A percentile compares a stretch with the other conserved stretches of the same genome.
These are phyloP conservation scores for Zoanthus sociatus DNA, from an alignment of 92 coral and sea anemone genomes.

Conservation along the genomic window DNA sequence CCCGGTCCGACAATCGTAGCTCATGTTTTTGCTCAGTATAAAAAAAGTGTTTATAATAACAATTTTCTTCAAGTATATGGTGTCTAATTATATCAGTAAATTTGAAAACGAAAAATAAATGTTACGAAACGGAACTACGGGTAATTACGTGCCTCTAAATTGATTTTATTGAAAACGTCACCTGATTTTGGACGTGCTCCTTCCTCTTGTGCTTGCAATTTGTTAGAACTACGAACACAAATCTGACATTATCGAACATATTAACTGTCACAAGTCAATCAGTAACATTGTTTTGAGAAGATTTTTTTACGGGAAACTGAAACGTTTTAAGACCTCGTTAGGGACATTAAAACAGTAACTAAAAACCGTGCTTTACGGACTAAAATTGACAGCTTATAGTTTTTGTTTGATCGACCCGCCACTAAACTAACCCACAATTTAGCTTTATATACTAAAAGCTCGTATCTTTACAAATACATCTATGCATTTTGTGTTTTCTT, in stretches of 20 bases:
- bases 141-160: conserved; percentile 82
- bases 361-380: conserved; percentile 14
- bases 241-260: conserved; percentile 55
- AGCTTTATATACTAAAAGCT: conserved; percentile 15
- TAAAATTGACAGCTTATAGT: background rate
- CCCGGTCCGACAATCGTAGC: conserved; percentile 6
- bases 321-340: conserved; percentile 63
- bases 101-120: conserved; percentile 62
- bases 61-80: conserved; percentile 56
- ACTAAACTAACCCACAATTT: conserved; percentile 17
- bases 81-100: conserved; percentile 74
- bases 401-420: background rate
- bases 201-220: conserved; percentile 45
- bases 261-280: conserved; percentile 75
- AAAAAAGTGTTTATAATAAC: conserved; percentile 50
- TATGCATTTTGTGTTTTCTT: conserved; percentile 41
- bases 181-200: conserved; percentile 69
- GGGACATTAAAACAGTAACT: conserved; percentile 49
- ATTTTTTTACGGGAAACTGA: conserved; percentile 68
- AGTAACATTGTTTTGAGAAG: conserved; percentile 48
- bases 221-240: conserved; percentile 63
- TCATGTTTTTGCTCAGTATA: conserved; percentile 12
- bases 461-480: conserved; percentile 21
- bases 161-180: conserved; percentile 81
- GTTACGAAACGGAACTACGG: conserved; percentile 66